A percentile compares a stretch with the other conserved stretches of the same genome.
Evolutionary conservation across 2,797 vertebrate species (phyloP).

Genomic region (Spheniscus humboldti): DNA sequence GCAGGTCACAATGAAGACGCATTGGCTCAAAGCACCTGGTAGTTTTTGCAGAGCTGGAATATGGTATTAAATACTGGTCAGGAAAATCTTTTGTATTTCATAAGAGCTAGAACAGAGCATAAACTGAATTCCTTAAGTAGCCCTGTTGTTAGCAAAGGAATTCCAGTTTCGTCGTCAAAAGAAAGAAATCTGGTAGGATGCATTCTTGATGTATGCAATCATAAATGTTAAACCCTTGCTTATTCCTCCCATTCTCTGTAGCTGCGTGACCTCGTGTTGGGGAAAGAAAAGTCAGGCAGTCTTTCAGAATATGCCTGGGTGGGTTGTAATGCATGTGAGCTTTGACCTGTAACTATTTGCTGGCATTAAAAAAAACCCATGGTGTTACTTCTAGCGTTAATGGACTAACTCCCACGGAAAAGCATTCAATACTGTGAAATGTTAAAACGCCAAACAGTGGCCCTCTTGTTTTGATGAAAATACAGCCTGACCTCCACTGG

Average conservation of each 20-base stretch:
- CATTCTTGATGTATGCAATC: conserved; percentile 7
- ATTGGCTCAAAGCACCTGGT: not conserved
- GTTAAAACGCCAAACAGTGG: not conserved
- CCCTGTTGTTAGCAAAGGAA: not conserved
- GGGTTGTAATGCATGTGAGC: conserved; percentile 27
- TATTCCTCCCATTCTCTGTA: conserved; percentile 2
- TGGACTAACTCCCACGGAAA: not conserved
- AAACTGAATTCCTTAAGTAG: not conserved
- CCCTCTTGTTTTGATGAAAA: conserved; percentile 14
- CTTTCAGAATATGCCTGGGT: conserved; percentile 28
- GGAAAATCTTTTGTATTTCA: not conserved
- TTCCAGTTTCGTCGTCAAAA: conserved; percentile 2
- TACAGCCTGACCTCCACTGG: not conserved
- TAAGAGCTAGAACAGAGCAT: not conserved
- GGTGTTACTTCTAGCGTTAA: conserved; percentile 6
- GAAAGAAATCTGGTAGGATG: conserved; percentile 21
- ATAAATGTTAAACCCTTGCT: conserved; percentile 1
- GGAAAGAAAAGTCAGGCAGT: not conserved
- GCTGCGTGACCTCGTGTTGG: not conserved
- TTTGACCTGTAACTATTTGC: conserved; percentile 47
- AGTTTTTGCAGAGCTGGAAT: not conserved
- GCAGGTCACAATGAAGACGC: conserved; percentile 22
- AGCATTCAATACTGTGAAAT: not conserved
- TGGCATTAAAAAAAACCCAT: not conserved
- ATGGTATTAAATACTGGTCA: not conserved